Conservation (phyloP, 64 coral and sea anemone genomes). For the Porites lutea region DNA sequence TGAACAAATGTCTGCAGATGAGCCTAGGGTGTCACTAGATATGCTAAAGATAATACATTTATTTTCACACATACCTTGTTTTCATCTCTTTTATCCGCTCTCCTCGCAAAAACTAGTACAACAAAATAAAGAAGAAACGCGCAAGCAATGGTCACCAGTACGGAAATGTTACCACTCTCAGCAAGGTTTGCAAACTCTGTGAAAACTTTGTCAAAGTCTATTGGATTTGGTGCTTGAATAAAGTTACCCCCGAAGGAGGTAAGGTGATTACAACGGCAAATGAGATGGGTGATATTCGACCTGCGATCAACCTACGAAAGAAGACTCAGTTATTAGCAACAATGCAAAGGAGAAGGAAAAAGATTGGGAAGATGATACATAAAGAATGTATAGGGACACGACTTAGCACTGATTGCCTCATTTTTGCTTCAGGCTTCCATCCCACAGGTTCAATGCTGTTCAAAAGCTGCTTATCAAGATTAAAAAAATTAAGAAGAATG, state of each 20-base stretch:
- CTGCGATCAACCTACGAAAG: conserved; percentile 11
- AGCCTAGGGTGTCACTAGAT: too few relatives aligned
- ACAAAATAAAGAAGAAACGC: conserved; percentile 24
- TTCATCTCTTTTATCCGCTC: conserved; percentile 34
- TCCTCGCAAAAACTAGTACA: conserved; percentile 29
- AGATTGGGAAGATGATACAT: too few relatives aligned
- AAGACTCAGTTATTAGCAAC: neutral
- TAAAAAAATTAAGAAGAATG: too few relatives aligned
- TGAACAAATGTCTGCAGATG: too few relatives aligned
- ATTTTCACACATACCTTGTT: neutral
- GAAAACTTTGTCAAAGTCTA: conserved; percentile 48
- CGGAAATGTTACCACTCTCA: conserved; percentile 43
- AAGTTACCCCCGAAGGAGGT: conserved; percentile 49
- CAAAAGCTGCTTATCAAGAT: too few relatives aligned
- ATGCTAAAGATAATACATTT: neutral
- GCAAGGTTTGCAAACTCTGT: conserved; percentile 25
- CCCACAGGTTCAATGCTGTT: too few relatives aligned
- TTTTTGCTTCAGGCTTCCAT: too few relatives aligned
- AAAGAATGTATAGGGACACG: too few relatives aligned
- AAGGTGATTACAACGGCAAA: conserved; percentile 53
- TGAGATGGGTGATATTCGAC: neutral
- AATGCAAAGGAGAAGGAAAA: too few relatives aligned
- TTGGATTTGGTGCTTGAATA: conserved; percentile 21
- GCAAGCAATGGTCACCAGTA: conserved; percentile 28
- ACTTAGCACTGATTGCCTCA: too few relatives aligned